Evolutionary conservation across 30 jellyfish, hydroid and myxozoan genomes (phyloP).

Genomic region (Hydra vulgaris): DNA sequence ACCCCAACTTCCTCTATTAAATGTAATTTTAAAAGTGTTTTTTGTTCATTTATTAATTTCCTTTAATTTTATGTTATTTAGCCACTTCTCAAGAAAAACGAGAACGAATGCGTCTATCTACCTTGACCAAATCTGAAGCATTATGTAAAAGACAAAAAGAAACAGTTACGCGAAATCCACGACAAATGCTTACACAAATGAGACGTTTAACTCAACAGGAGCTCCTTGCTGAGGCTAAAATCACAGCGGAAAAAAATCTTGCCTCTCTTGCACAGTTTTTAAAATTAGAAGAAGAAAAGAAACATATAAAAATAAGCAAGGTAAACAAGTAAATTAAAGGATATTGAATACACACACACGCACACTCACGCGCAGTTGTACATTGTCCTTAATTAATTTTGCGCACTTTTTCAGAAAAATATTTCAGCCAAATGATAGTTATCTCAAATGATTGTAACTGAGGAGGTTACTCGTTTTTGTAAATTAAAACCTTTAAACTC

Average conservation of each 20-base stretch:
- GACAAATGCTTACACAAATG: slow-evolving; percentile 45
- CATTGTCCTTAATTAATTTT: too few relatives aligned
- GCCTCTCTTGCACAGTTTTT: slow-evolving; percentile 94
- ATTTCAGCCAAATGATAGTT: too few relatives aligned
- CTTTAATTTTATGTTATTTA: not conserved
- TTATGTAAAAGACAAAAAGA: slow-evolving; percentile 11
- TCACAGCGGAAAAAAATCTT: slow-evolving; percentile 67
- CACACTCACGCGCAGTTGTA: too few relatives aligned
- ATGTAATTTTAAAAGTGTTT: too few relatives aligned
- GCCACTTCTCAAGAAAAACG: slow-evolving; percentile 22
- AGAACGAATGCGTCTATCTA: slow-evolving; percentile 40
- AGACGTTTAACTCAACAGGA: slow-evolving; percentile 89
- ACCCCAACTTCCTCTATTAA: too few relatives aligned
- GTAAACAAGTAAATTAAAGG: too few relatives aligned
- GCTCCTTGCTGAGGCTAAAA: slow-evolving; percentile 85
- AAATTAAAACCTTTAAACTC: too few relatives aligned
- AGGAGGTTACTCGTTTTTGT: too few relatives aligned
- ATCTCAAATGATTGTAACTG: too few relatives aligned
- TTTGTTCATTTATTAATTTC: too few relatives aligned
- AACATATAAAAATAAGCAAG: slow-evolving; percentile 66
- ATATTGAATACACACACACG: too few relatives aligned
- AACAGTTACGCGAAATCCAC: slow-evolving; percentile 35
- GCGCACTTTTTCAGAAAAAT: too few relatives aligned
- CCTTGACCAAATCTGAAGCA: slow-evolving; percentile 45
- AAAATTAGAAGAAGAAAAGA: slow-evolving; percentile 93